Base-by-base conservation (phyloP, 1,140 invertebrate genomes). In the Cyrtorhinus lividipennis region DNA sequence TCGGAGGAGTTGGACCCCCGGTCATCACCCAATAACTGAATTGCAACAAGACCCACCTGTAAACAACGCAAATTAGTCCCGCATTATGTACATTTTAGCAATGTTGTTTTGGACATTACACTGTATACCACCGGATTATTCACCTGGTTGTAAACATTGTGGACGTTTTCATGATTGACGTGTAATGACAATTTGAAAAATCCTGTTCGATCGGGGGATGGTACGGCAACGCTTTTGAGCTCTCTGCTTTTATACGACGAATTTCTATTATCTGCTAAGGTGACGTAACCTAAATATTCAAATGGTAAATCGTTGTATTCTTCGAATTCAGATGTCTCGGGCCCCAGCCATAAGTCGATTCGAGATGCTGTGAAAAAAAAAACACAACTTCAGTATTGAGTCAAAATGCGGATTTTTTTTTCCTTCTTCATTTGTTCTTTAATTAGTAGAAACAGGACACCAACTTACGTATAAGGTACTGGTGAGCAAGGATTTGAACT, bases 401-500 rank as follows among this genome's bases (percentile, higher is more conserved):
- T n/a, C n/a, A n/a, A n/a, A n/a, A n/a, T n/a, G n/a, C n/a, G n/a
- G n/a, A n/a, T n/a, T n/a, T n/a, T n/a, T n/a, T n/a, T n/a, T n/a
- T n/a, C n/a, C n/a, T n/a, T n/a, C n/a, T n/a, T n/a, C n/a, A n/a
- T n/a, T n/a, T n/a, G n/a, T n/a, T n/a, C n/a, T n/a, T n/a, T n/a
- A n/a, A n/a, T n/a, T n/a, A n/a, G n/a, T n/a, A n/a, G n/a, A n/a
- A n/a, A n/a, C n/a, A n/a, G n/a, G n/a, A n/a, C n/a, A n/a, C n/a
- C n/a, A n/a, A n/a, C 91, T 84, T 77, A 95, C 92, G 85, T 72
- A 96, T 93, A 3, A 92, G 78, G 74, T 84, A 92, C 73, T 95
- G 91, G 76, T 96, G 93, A 23, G 88, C 88, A 15, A 96, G 75
- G 10, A 96, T 80, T 76, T 96, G 92, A 65, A 96, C 86, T 73